Evolutionary conservation across 2,113 vertebrate species (phyloP).

Genomic region (Apaloderma vittatum): DNA sequence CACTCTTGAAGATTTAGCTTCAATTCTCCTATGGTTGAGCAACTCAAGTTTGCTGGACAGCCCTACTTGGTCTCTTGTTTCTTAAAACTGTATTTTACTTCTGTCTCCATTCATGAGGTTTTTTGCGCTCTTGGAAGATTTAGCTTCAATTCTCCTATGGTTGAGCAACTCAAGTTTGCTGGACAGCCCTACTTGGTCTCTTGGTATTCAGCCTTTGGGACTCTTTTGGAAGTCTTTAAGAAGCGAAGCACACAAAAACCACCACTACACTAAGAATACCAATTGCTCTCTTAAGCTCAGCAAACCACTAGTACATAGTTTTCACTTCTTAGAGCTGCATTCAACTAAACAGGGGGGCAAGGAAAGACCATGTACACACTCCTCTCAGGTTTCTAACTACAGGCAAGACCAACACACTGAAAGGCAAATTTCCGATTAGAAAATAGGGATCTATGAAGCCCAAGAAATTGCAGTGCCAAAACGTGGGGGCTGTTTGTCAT

Average conservation of each 20-base stretch:
- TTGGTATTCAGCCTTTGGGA: rapidly evolving
- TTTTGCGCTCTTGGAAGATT: background rate
- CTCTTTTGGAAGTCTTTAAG: background rate
- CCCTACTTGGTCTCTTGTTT: rapidly evolving
- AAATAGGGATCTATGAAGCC: background rate
- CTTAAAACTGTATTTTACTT: too few relatives aligned
- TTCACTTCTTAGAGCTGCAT: background rate
- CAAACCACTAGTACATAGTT: background rate
- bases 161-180: background rate
- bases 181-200: rapidly evolving
- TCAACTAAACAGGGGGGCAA: background rate
- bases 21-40: background rate
- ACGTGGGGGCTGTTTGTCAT: background rate
- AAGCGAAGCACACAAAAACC: background rate
- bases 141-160: background rate
- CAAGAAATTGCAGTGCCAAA: background rate
- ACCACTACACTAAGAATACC: background rate
- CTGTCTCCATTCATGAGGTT: too few relatives aligned
- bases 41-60: background rate
- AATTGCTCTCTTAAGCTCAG: background rate
- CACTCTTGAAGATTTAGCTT: background rate
- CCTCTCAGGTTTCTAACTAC: background rate
- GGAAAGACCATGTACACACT: background rate
- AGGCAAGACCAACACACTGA: background rate
- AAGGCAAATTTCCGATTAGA: background rate